Base-by-base conservation (phyloP, 2,113 vertebrate genomes). In the Entomyzon cyanotis region DNA sequence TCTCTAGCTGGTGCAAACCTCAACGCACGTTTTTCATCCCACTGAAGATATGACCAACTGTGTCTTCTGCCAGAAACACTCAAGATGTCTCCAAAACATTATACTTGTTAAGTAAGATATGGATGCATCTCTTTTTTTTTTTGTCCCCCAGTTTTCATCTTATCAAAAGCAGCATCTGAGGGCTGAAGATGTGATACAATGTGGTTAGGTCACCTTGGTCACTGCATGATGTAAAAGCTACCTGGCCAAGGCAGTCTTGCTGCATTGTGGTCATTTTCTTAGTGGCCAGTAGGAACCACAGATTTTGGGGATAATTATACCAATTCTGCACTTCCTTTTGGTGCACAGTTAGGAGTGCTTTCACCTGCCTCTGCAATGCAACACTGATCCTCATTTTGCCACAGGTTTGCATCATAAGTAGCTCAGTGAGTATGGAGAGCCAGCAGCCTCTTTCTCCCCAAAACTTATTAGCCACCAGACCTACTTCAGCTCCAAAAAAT, bases 401-500 rank as follows among this genome's bases (percentile, higher is more conserved):
- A 79, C 42, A 78, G 5, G 8, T 71, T 58, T 55, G 10, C 30
- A 44, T 50, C 83, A 68, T 69, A 78, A 42, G 27, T 89, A 60
- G 7, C 42, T 82, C 75, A 87, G 15, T 0, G 1, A 70, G 35
- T 30, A 44, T 15, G 9, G 56, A 80, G 24, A 91, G 30, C n/a
- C 37, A 89, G 70, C 39, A 84, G 18, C 58, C 19, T 41, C 10
- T 63, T 87, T 87, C 52, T 87, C 65, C 58, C 65, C n/a, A 58
- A 87, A 90, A 86, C 79, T 56, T 93, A 91, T 87, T 94, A 95
- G 79, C 70, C 68, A 89, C n/a, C 47, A 90, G 52, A 65, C 53
- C 74, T 86, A 87, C 63, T 90, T 97, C 92, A 96, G 79, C 79
- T 93, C 62, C 74, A 84, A 96, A 94, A 97, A 75, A 94, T 95